Conservation (phyloP, 1,140 invertebrate genomes). For the Bombus sylvicola region DNA sequence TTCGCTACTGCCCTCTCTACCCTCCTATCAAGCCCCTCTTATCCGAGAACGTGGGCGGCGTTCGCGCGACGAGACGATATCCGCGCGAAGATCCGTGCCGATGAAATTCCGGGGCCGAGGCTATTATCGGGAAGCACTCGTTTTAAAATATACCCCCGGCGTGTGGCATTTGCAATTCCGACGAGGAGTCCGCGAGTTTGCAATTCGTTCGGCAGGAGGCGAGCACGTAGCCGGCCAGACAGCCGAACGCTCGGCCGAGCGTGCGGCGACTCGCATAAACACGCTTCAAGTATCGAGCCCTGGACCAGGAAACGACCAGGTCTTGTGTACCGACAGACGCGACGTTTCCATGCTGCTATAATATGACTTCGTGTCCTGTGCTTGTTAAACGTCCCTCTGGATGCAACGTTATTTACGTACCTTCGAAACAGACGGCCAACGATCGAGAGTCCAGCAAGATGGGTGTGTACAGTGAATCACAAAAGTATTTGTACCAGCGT, state of each 20-base stretch:
- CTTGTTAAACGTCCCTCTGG: constrained; percentile 41
- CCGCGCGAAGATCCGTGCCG: constrained; percentile 37
- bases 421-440: neutral
- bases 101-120: constrained; percentile 60
- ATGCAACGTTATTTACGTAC: neutral
- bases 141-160: constrained; percentile 76
- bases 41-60: neutral
- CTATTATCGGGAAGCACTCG: constrained; percentile 77
- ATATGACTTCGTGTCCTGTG: constrained; percentile 46
- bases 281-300: constrained; percentile 55
- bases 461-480: neutral
- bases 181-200: constrained; percentile 71
- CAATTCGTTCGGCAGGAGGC: constrained; percentile 66
- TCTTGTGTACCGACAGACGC: neutral
- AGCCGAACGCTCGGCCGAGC: constrained; percentile 44
- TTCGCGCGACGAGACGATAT: neutral
- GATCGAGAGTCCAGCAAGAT: constrained; percentile 26
- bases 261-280: constrained; percentile 71
- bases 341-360: constrained; percentile 9
- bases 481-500: too few relatives aligned
- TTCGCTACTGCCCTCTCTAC: neutral
- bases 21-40: neutral
- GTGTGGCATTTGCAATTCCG: constrained; percentile 76
- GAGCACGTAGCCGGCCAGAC: constrained; percentile 44
- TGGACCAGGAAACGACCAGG: constrained; percentile 35